Conservation (phyloP, 2,888 invertebrate genomes). For the Spilosoma lubricipeda region DNA sequence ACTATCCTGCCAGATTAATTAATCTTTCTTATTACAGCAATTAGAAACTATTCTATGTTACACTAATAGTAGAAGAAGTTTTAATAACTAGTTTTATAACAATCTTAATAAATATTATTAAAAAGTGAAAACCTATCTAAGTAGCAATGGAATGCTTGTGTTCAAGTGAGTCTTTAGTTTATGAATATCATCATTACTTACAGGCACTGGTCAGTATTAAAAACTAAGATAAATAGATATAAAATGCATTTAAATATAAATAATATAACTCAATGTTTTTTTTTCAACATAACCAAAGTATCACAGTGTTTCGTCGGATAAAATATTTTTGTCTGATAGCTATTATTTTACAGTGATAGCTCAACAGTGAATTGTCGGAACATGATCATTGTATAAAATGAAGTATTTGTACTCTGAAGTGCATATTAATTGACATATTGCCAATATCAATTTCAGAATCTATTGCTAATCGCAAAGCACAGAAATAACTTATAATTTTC, state of each 20-base stretch:
- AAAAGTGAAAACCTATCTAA: conserved; percentile 58
- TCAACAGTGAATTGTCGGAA: conserved; percentile 71
- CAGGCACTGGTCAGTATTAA: conserved; percentile 80
- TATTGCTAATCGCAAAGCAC: conserved; percentile 9
- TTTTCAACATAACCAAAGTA: conserved; percentile 57
- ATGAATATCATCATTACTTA: conserved; percentile 83
- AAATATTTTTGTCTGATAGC: conserved; percentile 41
- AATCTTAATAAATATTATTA: conserved; percentile 56
- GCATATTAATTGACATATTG: conserved; percentile 69
- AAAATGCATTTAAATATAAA: conserved; percentile 48
- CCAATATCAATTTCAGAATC: conserved; percentile 44
- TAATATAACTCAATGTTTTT: conserved; percentile 40
- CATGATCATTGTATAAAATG: conserved; percentile 67
- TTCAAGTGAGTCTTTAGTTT: conserved; percentile 52
- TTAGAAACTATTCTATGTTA: conserved; percentile 67
- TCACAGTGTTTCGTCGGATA: conserved; percentile 75
- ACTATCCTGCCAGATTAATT: conserved; percentile 49
- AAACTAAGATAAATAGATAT: conserved; percentile 51
- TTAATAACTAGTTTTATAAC: conserved; percentile 52
- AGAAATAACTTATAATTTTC: neutral
- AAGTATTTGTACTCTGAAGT: conserved; percentile 78
- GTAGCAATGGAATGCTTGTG: conserved; percentile 52
- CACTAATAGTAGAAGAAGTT: conserved; percentile 57
- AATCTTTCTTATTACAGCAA: conserved; percentile 51
- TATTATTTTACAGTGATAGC: conserved; percentile 44